Percentiles rank a stretch among this genome's conserved stretches.
Evolutionary conservation across 2,888 invertebrate genomes (phyloP).

Genomic region (Parapristionchus giblindavisi): DNA sequence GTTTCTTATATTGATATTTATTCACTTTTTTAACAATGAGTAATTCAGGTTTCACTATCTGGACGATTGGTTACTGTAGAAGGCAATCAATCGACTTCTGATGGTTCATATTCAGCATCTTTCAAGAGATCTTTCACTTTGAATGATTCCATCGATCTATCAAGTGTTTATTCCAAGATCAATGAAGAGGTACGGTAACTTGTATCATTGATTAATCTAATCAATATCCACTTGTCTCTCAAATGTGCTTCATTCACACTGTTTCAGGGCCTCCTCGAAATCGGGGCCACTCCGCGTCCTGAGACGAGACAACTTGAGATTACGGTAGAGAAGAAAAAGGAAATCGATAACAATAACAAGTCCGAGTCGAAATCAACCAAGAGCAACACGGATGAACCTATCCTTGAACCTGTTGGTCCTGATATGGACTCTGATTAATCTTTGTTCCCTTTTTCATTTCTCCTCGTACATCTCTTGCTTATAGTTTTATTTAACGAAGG

Average conservation of each 20-base stretch:
- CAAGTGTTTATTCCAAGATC: conserved; percentile 23
- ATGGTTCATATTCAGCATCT: conserved; percentile 25
- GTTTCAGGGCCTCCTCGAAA: conserved; percentile 25
- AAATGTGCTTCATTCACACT: neutral
- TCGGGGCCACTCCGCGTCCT: conserved; percentile 25
- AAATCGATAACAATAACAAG: neutral
- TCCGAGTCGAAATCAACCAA: neutral
- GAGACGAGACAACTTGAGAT: conserved; percentile 31
- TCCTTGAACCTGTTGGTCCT: conserved; percentile 27
- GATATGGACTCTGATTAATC: conserved; percentile 27
- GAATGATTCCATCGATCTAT: conserved; percentile 14
- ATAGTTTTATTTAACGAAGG: too few species aligned
- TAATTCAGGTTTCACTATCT: conserved; percentile 28
- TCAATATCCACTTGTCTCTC: neutral
- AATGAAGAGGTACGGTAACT: conserved; percentile 8
- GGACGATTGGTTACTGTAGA: conserved; percentile 17
- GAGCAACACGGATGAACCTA: neutral
- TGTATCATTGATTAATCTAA: neutral
- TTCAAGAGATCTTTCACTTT: conserved; percentile 29
- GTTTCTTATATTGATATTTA: too few species aligned
- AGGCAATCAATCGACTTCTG: conserved; percentile 20
- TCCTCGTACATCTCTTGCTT: too few species aligned
- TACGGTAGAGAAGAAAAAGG: conserved; percentile 35
- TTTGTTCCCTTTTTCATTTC: too few species aligned
- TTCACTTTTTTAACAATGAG: too few species aligned